Evolutionary conservation across 2,888 invertebrate genomes (phyloP), one percentile per base, ranked within the genome.

Genomic region (Peribatodes rhomboidaria): DNA sequence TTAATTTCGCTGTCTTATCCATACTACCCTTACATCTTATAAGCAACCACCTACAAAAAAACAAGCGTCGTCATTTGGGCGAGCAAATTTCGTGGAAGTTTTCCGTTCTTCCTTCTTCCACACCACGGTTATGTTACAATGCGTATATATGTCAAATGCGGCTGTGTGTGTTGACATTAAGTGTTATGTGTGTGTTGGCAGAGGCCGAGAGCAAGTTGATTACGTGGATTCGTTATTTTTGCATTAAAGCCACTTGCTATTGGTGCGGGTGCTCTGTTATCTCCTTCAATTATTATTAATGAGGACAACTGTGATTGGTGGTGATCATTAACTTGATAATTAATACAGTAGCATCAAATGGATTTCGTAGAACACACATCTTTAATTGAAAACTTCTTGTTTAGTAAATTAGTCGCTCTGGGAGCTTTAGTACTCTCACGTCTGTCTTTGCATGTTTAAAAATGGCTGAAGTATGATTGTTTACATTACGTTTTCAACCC

Each of bases 81-180:
- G 89, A 87, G 86, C 92, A 92, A 93, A 92, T 92, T 92, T 90
- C 78, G 90, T 84, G 92, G 92, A 93, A 93, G 90, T 92, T 91
- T 89, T 82, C 83, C 89, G 85, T 88, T 88, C 88, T 85, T 88
- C 83, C 77, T 76, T 78, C 80, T 84, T 84, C 82, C 81, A 85
- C 84, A 81, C 84, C 81, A 82, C 78, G 77, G 82, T 78, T 84
- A 81, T 81, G 77, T 82, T 74, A 80, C 72, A 58, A 56, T 81
- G 76, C 82, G 80, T 82, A 83, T 82, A 82, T 80, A 68, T 71
- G 70, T 70, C 68, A 61, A 65, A 44, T 55, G 61, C 41, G 18
- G 58, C 13, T 59, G 68, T 67, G 64, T 71, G 69, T 69, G 68
- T 65, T 68, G 68, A 69, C 67, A 68, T 63, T 63, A 63, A 54